A percentile compares a stretch with the other conserved stretches of the same genome.
Conservation (phyloP, 37 sponge, comb jelly and placozoan species). For the Bolinopsis microptera region DNA sequence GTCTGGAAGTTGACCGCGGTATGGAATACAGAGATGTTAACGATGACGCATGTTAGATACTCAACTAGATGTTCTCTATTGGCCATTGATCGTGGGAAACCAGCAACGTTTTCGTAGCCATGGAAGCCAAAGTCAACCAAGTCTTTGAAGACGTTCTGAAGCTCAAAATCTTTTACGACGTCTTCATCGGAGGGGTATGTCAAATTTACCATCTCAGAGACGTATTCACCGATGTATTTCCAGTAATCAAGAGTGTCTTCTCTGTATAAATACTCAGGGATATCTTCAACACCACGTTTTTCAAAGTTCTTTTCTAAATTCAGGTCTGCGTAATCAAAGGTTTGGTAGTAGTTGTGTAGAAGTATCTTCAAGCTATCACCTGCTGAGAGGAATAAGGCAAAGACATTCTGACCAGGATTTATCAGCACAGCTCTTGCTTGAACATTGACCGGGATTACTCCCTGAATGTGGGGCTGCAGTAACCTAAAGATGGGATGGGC, state of each 20-base stretch:
- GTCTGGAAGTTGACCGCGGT: constrained; percentile 6
- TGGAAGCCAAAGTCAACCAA: not conserved
- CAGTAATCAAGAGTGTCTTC: not conserved
- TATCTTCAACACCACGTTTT: not conserved
- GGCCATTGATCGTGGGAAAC: not conserved
- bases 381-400: not conserved
- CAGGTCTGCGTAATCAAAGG: not conserved
- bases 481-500: not conserved
- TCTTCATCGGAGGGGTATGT: not conserved
- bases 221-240: not conserved
- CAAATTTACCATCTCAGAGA: not conserved
- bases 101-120: not conserved
- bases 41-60: not conserved
- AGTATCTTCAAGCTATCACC: not conserved
- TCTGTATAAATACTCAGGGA: not conserved
- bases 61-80: not conserved
- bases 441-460: not conserved
- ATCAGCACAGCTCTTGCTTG: constrained; percentile 17
- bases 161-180: not conserved
- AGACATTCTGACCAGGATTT: not conserved
- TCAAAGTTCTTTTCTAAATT: not conserved
- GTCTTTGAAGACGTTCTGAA: not conserved
- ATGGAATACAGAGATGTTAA: not conserved
- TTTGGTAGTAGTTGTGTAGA: not conserved
- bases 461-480: constrained; percentile 15